Evolutionary conservation across 1,140 invertebrate species (phyloP).

Genomic region (Melitaea cinxia): DNA sequence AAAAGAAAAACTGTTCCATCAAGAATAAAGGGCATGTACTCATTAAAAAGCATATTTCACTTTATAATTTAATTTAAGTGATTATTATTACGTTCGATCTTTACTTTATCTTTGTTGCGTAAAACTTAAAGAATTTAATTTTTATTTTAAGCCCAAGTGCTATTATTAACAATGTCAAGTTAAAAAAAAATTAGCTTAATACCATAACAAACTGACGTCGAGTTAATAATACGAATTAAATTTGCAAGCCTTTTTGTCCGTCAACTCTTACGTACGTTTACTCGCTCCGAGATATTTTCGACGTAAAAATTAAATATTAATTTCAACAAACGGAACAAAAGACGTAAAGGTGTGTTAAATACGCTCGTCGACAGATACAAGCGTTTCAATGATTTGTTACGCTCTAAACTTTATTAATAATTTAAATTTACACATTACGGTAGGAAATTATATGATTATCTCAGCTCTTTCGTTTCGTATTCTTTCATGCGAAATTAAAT

Average conservation of each 20-base stretch:
- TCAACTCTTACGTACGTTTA: constrained; percentile 8
- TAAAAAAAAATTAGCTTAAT: not conserved
- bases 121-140: too few species aligned
- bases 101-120: too few species aligned
- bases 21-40: too few species aligned
- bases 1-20: too few species aligned
- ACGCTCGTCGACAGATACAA: constrained; percentile 47
- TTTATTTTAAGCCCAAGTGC: too few species aligned
- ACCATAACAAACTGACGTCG: not conserved
- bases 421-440: constrained; percentile 40
- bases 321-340: constrained; percentile 69
- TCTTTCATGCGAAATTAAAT: not conserved
- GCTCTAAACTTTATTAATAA: constrained; percentile 52
- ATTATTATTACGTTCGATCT: too few species aligned
- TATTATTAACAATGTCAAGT: too few species aligned
- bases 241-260: constrained; percentile 11
- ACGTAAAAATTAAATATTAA: constrained; percentile 69
- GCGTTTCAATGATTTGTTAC: constrained; percentile 61
- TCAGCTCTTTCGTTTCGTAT: not conserved
- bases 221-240: not conserved
- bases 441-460: not conserved
- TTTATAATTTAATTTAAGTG: too few species aligned
- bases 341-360: constrained; percentile 55
- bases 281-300: constrained; percentile 41
- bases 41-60: too few species aligned